A percentile compares a stretch with the other conserved stretches of the same genome.
Evolutionary conservation across 2,888 invertebrate genomes (phyloP).

Genomic region (Polydrusus pterygomalis): DNA sequence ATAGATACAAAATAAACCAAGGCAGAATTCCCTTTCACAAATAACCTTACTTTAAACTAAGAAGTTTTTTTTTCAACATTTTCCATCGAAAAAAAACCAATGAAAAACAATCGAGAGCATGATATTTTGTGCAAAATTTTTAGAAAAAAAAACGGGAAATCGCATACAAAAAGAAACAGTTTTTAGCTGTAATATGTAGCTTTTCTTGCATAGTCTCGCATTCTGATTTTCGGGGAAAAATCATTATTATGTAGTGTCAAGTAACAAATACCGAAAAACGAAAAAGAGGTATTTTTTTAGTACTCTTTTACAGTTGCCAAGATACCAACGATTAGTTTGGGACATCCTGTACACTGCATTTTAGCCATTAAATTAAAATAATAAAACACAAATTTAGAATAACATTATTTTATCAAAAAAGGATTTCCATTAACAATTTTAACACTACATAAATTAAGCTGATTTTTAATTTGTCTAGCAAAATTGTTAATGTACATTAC

Average conservation of each 20-base stretch:
- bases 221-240: background rate
- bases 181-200: slow-evolving; percentile 16
- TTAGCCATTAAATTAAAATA: background rate
- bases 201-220: background rate
- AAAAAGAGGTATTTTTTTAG: background rate
- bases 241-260: slow-evolving; percentile 20
- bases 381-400: background rate
- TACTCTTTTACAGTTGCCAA: background rate
- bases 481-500: too few species aligned
- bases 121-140: slow-evolving; percentile 21
- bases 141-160: slow-evolving; percentile 11
- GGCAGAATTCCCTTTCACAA: background rate
- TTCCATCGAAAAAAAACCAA: background rate
- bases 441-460: slow-evolving; percentile 3
- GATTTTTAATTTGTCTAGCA: background rate
- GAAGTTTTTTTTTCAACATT: background rate
- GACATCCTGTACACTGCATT: background rate
- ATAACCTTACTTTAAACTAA: slow-evolving; percentile 16
- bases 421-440: background rate
- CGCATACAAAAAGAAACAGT: slow-evolving; percentile 1
- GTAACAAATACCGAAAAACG: background rate
- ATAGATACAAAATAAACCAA: background rate
- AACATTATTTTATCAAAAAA: slow-evolving; percentile 10
- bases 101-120: slow-evolving; percentile 7
- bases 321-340: background rate